A percentile compares a stretch with the other conserved stretches of the same genome.
phyloP scores from a whole-genome alignment of 2,888 invertebrate genomes.

The Cheilosia variabilis region DNA sequence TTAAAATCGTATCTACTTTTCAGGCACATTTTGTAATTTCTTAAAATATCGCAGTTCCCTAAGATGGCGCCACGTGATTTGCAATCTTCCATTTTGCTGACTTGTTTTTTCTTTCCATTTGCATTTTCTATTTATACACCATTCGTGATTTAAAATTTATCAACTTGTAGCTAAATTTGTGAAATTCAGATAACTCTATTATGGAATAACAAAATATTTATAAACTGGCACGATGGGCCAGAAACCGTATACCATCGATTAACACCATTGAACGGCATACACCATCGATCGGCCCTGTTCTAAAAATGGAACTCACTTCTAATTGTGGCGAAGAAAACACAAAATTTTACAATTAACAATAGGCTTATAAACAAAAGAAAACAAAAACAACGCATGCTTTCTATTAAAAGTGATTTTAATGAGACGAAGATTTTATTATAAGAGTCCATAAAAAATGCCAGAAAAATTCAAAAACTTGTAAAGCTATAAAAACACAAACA shows the following conservation, averaged over 20 bases:
- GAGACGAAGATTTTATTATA: conserved; percentile 1
- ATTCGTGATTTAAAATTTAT: background rate
- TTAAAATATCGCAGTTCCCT: too few species aligned
- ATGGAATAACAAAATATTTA: conserved; percentile 24
- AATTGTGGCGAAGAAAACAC: background rate
- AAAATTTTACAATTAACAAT: background rate
- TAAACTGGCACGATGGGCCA: conserved; percentile 30
- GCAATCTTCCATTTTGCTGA: background rate
- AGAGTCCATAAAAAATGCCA: conserved; percentile 18
- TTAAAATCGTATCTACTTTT: too few species aligned
- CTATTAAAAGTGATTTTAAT: background rate
- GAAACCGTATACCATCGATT: conserved; percentile 25
- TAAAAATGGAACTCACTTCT: conserved; percentile 38
- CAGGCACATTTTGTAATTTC: too few species aligned
- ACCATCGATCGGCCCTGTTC: conserved; percentile 15
- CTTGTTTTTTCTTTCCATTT: background rate
- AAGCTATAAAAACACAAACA: background rate
- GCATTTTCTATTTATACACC: background rate
- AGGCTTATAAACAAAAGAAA: background rate
- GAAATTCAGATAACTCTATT: conserved; percentile 43
- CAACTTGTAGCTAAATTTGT: conserved; percentile 2
- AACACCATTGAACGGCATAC: conserved; percentile 42
- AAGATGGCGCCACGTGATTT: too few species aligned
- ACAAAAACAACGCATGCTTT: background rate
- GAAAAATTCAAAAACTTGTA: conserved; percentile 10